phyloP scores from a whole-genome alignment of 2,113 vertebrate species.

The Craseonycteris thonglongyai region DNA sequence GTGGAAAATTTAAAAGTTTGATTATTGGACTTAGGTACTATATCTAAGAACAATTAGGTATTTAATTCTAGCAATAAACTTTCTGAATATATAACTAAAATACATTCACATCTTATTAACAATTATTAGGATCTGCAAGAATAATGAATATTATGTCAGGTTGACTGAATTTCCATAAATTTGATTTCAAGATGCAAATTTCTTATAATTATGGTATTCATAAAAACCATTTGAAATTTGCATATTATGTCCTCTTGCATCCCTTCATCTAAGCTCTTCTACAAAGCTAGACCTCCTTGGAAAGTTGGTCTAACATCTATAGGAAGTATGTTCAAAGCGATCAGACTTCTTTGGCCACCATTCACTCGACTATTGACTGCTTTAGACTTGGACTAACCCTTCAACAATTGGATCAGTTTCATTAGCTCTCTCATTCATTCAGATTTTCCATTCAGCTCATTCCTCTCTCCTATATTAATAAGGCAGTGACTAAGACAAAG shows the following conservation, averaged over 20 bases:
- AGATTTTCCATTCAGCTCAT: background rate
- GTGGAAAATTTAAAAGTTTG: background rate
- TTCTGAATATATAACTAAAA: background rate
- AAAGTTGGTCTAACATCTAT: background rate
- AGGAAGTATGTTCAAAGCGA: background rate
- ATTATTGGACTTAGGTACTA: background rate
- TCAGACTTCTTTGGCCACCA: background rate
- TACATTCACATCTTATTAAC: background rate
- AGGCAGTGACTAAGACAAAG: background rate
- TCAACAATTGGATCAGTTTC: background rate
- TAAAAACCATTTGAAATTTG: background rate
- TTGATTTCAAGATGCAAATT: background rate
- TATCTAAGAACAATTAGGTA: background rate
- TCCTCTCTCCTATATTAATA: background rate
- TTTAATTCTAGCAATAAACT: constrained; percentile 5
- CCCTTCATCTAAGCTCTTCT: background rate
- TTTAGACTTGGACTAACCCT: background rate
- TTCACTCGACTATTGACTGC: background rate
- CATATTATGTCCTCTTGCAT: background rate
- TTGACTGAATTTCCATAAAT: background rate
- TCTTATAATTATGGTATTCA: background rate
- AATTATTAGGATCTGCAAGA: background rate
- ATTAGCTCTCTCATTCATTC: background rate
- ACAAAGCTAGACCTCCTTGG: background rate
- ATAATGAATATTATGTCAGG: background rate